These are phyloP conservation scores for Danionella cerebrum DNA, from an alignment of 2,113 vertebrate species.

Conservation along the genomic window DNA sequence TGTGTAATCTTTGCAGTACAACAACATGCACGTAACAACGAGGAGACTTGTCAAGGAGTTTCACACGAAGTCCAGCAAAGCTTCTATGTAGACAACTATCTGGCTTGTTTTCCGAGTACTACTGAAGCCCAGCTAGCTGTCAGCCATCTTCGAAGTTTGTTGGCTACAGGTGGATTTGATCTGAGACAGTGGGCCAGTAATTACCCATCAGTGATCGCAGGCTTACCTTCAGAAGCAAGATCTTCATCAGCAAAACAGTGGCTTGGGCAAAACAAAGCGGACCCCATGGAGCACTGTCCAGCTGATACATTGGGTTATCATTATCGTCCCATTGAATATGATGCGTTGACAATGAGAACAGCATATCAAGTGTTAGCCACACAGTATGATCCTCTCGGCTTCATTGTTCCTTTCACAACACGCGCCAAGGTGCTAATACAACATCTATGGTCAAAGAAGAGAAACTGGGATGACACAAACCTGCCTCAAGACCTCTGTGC, in stretches of 20 bases:
- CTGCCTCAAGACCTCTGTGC: not conserved
- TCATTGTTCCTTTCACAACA: not conserved
- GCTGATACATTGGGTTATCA: not conserved
- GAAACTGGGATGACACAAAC: not conserved
- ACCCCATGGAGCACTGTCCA: not conserved
- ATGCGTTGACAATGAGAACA: not conserved
- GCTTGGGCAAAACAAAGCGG: not conserved
- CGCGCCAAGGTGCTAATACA: not conserved
- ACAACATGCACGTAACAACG: not conserved
- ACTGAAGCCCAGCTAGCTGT: not conserved
- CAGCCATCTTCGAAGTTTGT: not conserved
- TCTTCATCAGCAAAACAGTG: not conserved
- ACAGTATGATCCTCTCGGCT: not conserved
- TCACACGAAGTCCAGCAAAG: not conserved
- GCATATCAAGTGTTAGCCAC: not conserved
- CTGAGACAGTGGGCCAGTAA: not conserved
- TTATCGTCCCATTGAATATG: not conserved
- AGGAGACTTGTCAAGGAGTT: not conserved
- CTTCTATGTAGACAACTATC: not conserved
- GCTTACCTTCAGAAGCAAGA: not conserved
- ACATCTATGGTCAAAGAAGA: not conserved
- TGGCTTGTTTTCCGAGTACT: not conserved
- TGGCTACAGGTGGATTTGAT: not conserved
- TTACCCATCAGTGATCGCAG: not conserved
- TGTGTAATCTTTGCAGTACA: not conserved